Base-by-base conservation (phyloP, 2,797 vertebrate species). In the Aldrovandia affinis region DNA sequence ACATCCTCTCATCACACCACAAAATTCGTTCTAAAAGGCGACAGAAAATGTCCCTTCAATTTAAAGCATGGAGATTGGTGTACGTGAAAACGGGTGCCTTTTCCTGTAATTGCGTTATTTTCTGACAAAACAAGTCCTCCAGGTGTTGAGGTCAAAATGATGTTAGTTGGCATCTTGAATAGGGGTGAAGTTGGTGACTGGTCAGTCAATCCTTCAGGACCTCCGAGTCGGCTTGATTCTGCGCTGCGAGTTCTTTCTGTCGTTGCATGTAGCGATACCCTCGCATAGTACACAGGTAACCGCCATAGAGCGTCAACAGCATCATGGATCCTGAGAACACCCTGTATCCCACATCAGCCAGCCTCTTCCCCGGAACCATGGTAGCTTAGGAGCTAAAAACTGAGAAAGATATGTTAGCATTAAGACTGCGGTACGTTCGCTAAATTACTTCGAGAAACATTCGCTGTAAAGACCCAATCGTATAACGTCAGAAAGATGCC, bases 311-410 rank as follows among this genome's bases (percentile, higher is more conserved):
- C 0, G 98, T 98, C 87, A 99, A 93, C 83, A 98, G 91, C 93
- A 97, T 94, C 98, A 99, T 99, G 22, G 98, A 97, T 6, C 93
- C 88, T 0, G 98, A 97, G 88, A 99, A 97, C 0, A 96, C 81
- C 88, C 95, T 96, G 87, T 99, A 99, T 20, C 97, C 95, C 0
- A 96, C 59, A 86, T 99, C 97, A 25, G 98, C 98, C 39, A 98
- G 85, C 18, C 95, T 97, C 94, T 96, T 98, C 36, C 89, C 92
- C 30, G 94, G 91, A 54, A 96, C 89, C 98, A 99, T 99, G 87
- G 59, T 61, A 86, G 81, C 86, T n/a, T 85, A 18, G 39, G 8
- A 30, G 59, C 25, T 36, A 70, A 68, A 81, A 25, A 15, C 14
- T 57, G 22, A 57, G 63, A 77, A 44, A n/a, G 22, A 6, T 2